phyloP scores from a whole-genome alignment of 1,140 invertebrate genomes.

The Lordiphosa stackelbergi region DNA sequence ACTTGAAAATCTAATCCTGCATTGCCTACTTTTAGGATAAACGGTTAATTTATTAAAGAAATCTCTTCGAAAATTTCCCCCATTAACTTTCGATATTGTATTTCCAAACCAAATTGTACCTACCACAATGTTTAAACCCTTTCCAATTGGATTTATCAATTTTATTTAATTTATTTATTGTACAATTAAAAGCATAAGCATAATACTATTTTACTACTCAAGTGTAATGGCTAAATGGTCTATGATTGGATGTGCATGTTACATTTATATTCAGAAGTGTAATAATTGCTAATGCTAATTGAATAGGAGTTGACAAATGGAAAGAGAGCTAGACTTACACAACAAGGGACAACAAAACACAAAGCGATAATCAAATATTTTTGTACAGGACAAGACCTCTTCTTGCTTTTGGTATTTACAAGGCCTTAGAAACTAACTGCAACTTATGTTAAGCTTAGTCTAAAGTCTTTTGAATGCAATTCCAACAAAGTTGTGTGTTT shows the following conservation, averaged over 20 bases:
- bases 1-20: background rate
- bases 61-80: conserved; percentile 1
- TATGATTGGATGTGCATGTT: conserved; percentile 36
- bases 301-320: conserved; percentile 19
- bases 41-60: conserved; percentile 1
- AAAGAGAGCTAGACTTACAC: conserved; percentile 4
- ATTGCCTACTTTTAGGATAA: conserved; percentile 2
- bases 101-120: too few species aligned
- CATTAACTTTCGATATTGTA: too few species aligned
- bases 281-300: conserved; percentile 32
- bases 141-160: conserved; percentile 2
- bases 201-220: conserved; percentile 34
- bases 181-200: conserved; percentile 22
- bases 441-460: conserved; percentile 37
- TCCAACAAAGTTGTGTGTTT: conserved; percentile 32
- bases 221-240: conserved; percentile 46
- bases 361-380: conserved; percentile 34
- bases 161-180: conserved; percentile 34
- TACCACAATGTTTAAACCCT: too few species aligned
- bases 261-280: conserved; percentile 1
- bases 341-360: conserved; percentile 3
- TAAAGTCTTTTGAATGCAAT: conserved; percentile 67
- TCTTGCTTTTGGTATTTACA: conserved; percentile 51
- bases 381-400: conserved; percentile 53
- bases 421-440: conserved; percentile 28